Evolutionary conservation across 1,140 invertebrate genomes (phyloP).

Genomic region (Belonocnema kinseyi): DNA sequence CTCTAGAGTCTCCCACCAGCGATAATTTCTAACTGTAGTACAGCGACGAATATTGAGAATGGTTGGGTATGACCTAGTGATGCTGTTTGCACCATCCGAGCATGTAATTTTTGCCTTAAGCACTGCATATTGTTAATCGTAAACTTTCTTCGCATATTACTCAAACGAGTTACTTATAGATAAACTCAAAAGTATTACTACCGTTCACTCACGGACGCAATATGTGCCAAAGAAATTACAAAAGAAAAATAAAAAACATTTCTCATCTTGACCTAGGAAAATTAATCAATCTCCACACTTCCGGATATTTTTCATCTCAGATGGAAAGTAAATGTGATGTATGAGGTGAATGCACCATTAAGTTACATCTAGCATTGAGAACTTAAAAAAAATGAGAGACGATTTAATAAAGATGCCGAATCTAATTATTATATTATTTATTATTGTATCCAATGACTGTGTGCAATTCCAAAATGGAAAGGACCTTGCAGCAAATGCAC

Average conservation of each 20-base stretch:
- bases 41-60: conserved; percentile 23
- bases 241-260: background rate
- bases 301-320: background rate
- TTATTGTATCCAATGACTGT: too few species aligned
- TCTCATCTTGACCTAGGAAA: background rate
- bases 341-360: background rate
- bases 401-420: too few species aligned
- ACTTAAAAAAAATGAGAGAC: too few species aligned
- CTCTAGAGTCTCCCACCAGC: conserved; percentile 26
- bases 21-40: conserved; percentile 18
- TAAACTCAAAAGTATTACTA: background rate
- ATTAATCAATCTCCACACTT: conserved; percentile 16
- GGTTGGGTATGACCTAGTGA: conserved; percentile 34
- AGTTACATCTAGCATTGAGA: too few species aligned
- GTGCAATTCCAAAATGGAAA: too few species aligned
- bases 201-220: conserved; percentile 24
- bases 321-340: background rate
- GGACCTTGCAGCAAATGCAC: too few species aligned
- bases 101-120: background rate
- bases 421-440: too few species aligned
- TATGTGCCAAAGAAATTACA: background rate
- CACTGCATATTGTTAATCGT: conserved; percentile 22
- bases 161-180: background rate
- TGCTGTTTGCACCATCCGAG: conserved; percentile 2
- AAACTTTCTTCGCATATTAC: conserved; percentile 18